phyloP scores from a whole-genome alignment of 2,113 vertebrate species.

The Prochilodus magdalenae region DNA sequence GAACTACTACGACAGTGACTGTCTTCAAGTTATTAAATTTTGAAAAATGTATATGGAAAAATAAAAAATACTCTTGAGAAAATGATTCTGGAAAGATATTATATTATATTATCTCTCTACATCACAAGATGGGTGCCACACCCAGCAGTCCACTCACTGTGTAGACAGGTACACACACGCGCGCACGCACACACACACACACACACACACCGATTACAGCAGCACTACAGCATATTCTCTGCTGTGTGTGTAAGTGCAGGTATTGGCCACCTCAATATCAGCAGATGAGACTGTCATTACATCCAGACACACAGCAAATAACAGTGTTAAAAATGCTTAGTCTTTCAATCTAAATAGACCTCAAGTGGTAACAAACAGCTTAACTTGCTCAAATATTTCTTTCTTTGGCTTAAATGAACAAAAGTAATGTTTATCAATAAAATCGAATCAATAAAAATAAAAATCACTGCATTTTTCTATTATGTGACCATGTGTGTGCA shows the following conservation, averaged over 20 bases:
- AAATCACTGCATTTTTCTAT: too few relatives aligned
- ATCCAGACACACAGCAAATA: too few relatives aligned
- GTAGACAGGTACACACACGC: neutral
- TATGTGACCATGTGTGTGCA: too few relatives aligned
- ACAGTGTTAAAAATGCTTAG: too few relatives aligned
- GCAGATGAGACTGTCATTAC: neutral
- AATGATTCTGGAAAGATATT: too few relatives aligned
- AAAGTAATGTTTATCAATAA: too few relatives aligned
- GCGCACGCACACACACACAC: conserved; percentile 4
- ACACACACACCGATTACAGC: neutral
- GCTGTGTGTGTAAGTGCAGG: conserved; percentile 13
- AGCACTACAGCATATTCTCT: conserved; percentile 43
- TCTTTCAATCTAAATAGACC: too few relatives aligned
- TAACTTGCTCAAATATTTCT: neutral
- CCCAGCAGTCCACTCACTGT: neutral
- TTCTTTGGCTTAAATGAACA: neutral
- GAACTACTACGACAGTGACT: too few relatives aligned
- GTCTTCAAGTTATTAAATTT: too few relatives aligned
- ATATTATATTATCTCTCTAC: neutral
- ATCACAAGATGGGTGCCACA: conserved; percentile 28
- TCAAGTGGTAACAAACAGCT: neutral
- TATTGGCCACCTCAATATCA: neutral
- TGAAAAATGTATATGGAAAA: too few relatives aligned
- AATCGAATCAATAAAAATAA: too few relatives aligned
- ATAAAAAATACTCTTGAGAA: too few relatives aligned